Conservation (phyloP, 2,113 vertebrate genomes). For the Pomatostomus ruficeps region DNA sequence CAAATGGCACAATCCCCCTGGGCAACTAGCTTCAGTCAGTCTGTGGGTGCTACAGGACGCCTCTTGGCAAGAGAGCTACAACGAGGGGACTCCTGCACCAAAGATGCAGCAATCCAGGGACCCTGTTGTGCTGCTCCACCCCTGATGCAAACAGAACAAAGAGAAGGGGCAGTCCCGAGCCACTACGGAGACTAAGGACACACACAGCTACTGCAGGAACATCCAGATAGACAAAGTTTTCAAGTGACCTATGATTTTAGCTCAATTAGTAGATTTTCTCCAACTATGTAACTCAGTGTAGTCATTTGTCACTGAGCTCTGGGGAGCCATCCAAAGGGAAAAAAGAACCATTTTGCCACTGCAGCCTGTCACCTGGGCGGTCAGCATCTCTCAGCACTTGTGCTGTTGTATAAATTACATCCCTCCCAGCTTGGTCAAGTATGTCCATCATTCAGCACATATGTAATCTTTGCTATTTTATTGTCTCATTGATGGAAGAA, state of each 20-base stretch:
- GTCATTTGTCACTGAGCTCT: constrained; percentile 49
- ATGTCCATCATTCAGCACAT: constrained; percentile 56
- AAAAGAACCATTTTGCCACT: not conserved
- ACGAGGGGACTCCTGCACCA: not conserved
- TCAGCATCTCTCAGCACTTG: constrained; percentile 59
- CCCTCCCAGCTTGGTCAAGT: constrained; percentile 44
- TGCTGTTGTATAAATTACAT: constrained; percentile 57
- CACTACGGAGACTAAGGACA: not conserved
- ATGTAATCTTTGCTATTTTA: constrained; percentile 57
- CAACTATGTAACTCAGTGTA: constrained; percentile 18
- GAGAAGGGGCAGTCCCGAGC: not conserved
- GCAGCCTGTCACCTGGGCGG: constrained; percentile 46
- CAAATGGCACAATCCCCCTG: not conserved
- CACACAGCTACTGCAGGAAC: not conserved
- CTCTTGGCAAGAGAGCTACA: not conserved
- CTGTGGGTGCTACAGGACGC: not conserved
- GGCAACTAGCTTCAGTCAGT: not conserved
- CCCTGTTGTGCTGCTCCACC: not conserved
- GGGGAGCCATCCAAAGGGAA: constrained; percentile 29
- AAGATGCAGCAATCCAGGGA: not conserved
- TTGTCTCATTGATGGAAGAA: constrained; percentile 61
- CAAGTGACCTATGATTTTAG: not conserved
- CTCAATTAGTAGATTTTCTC: constrained; percentile 1
- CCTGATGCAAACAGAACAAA: not conserved
- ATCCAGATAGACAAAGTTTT: not conserved